Evolutionary conservation across 2,797 vertebrate genomes (phyloP).

Genomic region (Lycodopsis pacificus): DNA sequence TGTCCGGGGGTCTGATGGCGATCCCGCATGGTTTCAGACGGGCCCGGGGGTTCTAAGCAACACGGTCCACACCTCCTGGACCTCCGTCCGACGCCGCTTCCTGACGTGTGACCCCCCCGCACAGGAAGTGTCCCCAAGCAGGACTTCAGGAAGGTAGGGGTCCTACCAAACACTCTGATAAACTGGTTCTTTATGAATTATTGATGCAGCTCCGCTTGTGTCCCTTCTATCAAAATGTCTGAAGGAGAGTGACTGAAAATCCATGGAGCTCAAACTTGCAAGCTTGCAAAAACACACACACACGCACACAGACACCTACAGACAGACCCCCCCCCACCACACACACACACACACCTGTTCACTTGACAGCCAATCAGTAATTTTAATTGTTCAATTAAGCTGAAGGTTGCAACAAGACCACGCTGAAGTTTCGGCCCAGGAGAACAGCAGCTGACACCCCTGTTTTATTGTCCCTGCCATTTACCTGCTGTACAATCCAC

Average conservation of each 20-base stretch:
- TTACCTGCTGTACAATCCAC: constrained; percentile 33
- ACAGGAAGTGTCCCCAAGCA: constrained; percentile 73
- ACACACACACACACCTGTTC: constrained; percentile 17
- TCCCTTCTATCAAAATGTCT: constrained; percentile 43
- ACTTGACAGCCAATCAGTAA: constrained; percentile 53
- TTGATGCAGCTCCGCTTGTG: constrained; percentile 33
- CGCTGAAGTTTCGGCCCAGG: constrained; percentile 52
- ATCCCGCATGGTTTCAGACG: constrained; percentile 52
- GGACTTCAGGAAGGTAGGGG: constrained; percentile 84
- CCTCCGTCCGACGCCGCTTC: constrained; percentile 77
- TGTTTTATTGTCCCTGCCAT: constrained; percentile 47
- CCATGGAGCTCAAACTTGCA: constrained; percentile 25
- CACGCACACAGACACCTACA: too few species aligned
- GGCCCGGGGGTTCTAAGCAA: constrained; percentile 61
- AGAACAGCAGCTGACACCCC: constrained; percentile 50
- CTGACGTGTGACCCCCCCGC: constrained; percentile 62
- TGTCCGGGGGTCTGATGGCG: background rate
- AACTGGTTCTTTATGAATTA: constrained; percentile 40
- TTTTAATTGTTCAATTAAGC: constrained; percentile 58
- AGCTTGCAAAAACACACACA: constrained; percentile 1
- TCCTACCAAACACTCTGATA: background rate
- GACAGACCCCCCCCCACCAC: background rate
- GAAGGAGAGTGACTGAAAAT: constrained; percentile 35
- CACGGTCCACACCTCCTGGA: constrained; percentile 79
- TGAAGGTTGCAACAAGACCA: constrained; percentile 58